These are phyloP conservation scores for Phocides pigmalion DNA, from an alignment of 1,140 invertebrate species.

Conservation along the genomic window DNA sequence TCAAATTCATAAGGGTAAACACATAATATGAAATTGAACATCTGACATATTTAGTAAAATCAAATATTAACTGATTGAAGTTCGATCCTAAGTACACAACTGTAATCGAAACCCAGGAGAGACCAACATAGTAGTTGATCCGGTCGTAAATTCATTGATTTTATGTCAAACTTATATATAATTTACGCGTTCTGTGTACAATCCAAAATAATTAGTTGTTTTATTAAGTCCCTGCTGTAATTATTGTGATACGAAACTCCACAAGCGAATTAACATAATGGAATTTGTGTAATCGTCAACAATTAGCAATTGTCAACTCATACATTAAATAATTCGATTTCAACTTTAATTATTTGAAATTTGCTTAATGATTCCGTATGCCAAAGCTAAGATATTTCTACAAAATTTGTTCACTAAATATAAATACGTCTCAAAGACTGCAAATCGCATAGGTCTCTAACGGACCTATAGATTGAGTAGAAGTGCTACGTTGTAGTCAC, in stretches of 20 bases:
- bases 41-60: conserved; percentile 10
- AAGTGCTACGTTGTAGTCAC: too few relatives aligned
- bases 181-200: neutral
- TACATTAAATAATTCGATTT: too few relatives aligned
- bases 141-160: neutral
- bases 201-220: neutral
- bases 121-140: neutral
- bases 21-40: neutral
- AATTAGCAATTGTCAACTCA: conserved; percentile 3
- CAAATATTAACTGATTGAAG: conserved; percentile 18
- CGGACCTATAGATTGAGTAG: too few relatives aligned
- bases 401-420: too few relatives aligned
- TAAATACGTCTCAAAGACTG: too few relatives aligned
- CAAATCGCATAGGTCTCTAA: too few relatives aligned
- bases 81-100: conserved; percentile 20
- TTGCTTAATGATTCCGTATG: too few relatives aligned
- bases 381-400: too few relatives aligned
- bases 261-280: neutral
- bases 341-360: too few relatives aligned
- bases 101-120: neutral
- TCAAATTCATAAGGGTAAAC: neutral
- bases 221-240: neutral
- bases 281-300: neutral
- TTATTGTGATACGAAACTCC: neutral
- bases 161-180: conserved; percentile 6